Conservation (phyloP, 2,113 vertebrate species). For the Pitta sordida region DNA sequence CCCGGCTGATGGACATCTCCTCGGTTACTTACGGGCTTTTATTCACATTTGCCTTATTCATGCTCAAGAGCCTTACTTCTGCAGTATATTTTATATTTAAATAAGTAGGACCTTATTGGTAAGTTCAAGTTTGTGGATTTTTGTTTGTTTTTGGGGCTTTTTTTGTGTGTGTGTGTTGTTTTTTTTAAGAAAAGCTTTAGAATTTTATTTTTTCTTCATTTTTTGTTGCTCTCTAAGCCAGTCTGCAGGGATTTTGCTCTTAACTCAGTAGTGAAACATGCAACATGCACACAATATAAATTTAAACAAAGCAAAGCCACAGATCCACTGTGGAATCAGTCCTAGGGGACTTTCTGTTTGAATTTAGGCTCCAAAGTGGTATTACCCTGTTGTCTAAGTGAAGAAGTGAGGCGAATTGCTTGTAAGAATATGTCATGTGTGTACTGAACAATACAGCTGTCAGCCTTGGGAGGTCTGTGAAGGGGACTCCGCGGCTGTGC, state of each 20-base stretch:
- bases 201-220: neutral
- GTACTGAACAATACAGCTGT: fast-evolving
- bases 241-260: neutral
- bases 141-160: too few species aligned
- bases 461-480: neutral
- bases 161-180: neutral
- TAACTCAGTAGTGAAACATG: neutral
- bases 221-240: neutral
- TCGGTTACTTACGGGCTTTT: neutral
- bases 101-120: neutral
- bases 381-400: neutral
- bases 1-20: neutral
- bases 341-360: neutral
- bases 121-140: neutral
- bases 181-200: neutral
- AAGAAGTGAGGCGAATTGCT: neutral
- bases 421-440: fast-evolving
- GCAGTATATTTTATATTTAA: neutral
- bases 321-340: neutral
- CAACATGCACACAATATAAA: neutral
- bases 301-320: neutral
- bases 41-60: neutral
- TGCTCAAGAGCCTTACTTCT: neutral
- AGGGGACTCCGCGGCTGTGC: neutral
- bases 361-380: neutral